A percentile compares a stretch with the other conserved stretches of the same genome.
These are phyloP conservation scores for Charanyca ferruginea DNA, from an alignment of 2,888 invertebrate species.

Conservation along the genomic window DNA sequence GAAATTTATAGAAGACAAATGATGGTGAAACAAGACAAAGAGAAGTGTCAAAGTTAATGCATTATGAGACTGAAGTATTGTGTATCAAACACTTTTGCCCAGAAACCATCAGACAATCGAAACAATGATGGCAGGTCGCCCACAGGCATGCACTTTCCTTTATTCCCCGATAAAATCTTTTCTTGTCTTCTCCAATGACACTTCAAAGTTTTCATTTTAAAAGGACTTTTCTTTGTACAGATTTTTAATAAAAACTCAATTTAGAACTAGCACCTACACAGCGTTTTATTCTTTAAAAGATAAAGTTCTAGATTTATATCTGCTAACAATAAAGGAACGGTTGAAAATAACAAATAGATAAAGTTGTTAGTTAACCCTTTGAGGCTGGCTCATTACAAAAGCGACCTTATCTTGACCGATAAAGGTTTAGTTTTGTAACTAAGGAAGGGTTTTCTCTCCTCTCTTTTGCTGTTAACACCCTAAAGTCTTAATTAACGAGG, in stretches of 20 bases:
- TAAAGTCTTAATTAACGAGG: constrained; percentile 52
- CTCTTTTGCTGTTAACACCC: constrained; percentile 29
- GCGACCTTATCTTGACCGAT: background rate
- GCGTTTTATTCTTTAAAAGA: constrained; percentile 11
- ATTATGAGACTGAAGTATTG: constrained; percentile 25
- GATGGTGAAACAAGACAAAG: constrained; percentile 7
- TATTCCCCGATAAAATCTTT: constrained; percentile 40
- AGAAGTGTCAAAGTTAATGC: constrained; percentile 15
- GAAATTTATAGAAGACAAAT: constrained; percentile 1
- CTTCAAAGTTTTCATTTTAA: constrained; percentile 14
- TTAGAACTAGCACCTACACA: constrained; percentile 26
- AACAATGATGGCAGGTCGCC: constrained; percentile 22
- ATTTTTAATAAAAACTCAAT: constrained; percentile 22
- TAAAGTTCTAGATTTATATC: constrained; percentile 56
- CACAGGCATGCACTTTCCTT: constrained; percentile 25
- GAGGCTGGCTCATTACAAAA: constrained; percentile 9
- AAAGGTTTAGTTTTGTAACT: constrained; percentile 34
- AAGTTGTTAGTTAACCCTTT: constrained; percentile 35
- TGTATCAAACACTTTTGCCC: constrained; percentile 27
- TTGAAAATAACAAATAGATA: constrained; percentile 43
- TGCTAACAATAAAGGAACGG: constrained; percentile 33
- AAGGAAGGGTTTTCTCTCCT: background rate
- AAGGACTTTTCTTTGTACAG: constrained; percentile 24
- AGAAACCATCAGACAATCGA: constrained; percentile 6
- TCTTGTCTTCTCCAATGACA: constrained; percentile 20